Evolutionary conservation across 2,113 vertebrate species (phyloP).

Genomic region (Aegithalos caudatus): DNA sequence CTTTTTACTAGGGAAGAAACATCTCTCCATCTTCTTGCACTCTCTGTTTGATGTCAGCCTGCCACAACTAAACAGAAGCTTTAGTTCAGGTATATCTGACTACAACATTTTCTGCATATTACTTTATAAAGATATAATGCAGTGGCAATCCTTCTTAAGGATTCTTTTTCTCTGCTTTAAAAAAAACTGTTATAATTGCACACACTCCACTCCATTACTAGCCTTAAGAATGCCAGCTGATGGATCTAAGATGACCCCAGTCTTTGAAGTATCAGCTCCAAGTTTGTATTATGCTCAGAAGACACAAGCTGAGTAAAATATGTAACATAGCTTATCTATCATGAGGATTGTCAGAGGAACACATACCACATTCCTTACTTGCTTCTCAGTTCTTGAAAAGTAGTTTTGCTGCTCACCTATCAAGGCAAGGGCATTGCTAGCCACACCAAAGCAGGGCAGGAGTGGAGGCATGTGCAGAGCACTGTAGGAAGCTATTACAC

Average conservation of each 20-base stretch:
- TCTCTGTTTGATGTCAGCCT: neutral
- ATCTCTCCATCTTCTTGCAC: neutral
- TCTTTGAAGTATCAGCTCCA: neutral
- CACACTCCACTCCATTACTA: neutral
- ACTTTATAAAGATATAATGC: neutral
- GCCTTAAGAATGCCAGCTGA: neutral
- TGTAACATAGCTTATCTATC: neutral
- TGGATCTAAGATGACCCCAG: neutral
- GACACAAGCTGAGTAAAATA: neutral
- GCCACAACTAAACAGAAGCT: neutral
- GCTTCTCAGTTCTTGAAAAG: neutral
- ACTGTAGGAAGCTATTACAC: neutral
- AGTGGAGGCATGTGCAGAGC: neutral
- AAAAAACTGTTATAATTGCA: neutral
- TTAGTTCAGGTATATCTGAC: neutral
- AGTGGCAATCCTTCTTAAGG: neutral
- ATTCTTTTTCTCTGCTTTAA: neutral
- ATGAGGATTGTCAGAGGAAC: neutral
- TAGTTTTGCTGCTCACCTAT: neutral
- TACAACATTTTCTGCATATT: neutral
- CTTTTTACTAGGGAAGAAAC: neutral
- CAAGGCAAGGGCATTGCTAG: neutral
- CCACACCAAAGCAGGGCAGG: neutral
- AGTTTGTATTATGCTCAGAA: neutral
- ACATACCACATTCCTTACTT: neutral